Evolutionary conservation across 2,113 vertebrate genomes (phyloP), one percentile per base, ranked within the genome.

Genomic region (Gnathonemus longibarbis): DNA sequence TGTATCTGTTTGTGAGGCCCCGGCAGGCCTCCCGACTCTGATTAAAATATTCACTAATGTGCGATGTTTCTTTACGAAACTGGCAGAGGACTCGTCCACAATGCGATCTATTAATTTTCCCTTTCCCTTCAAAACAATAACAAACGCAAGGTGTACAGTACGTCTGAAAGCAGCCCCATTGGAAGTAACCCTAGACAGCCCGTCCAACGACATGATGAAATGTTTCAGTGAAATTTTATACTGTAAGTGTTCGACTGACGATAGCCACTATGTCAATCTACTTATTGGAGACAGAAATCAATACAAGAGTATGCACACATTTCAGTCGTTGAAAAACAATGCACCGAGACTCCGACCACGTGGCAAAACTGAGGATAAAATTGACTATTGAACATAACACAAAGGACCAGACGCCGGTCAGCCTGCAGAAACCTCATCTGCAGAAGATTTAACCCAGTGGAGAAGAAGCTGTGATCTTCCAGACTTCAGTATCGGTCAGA

Each of bases 1-100:
- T 90, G 85, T 83, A 49, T 83, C 70, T 90, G 87, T 90, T 90
- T 90, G 90, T 90, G 87, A 31, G 89, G 90, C 90, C 90, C 90
- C 85, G 90, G 85, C 85, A 90, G 89, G 89, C 89, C 84, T 90
- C 89, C 35, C 89, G 89, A 52, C 84, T 86, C 89, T 90, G 84
- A 87, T 86, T 90, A 90, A 87, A 74, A 87, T 49, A 88, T 88
- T 50, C 74, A 58, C 24, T 80, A 90, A 84, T 58, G 87, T 90
- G 50, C 70, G 88, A 84, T 87, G 77, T 80, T 52, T 88, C 87
- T 56, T 90, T 31, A 52, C 49, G 62, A 88, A 88, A 19, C 87
- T 90, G 74, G 62, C 87, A 66, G 70, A 50, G 49, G 15, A 58
- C 74, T 56, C 27, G 31, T 88, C 46, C 39, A 39, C 85, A 77